Base-by-base conservation (phyloP, 2,888 invertebrate genomes). In the Caenorhabditis afra region DNA sequence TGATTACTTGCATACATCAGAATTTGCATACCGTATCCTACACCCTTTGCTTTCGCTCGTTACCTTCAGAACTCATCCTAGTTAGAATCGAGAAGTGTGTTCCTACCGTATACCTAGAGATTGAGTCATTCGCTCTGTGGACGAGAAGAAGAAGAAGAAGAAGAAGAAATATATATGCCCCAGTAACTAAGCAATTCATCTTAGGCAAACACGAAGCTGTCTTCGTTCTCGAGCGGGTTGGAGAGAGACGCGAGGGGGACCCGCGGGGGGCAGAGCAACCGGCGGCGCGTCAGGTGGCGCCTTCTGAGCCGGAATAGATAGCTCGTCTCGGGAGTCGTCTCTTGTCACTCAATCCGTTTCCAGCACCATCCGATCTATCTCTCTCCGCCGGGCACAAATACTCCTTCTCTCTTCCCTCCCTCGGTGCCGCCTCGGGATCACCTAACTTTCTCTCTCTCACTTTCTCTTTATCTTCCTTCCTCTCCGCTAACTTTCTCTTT, bases 341-440 rank as follows among this genome's bases (percentile, higher is more conserved):
- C 62, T 73, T 73, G 73, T 73, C 73, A 73, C 73, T 73, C 73
- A 73, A 73, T 73, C 73, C 52, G 73, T 73, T 73, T 73, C 73
- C 73, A 64, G 73, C 73, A 50, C 58, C 45, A 29, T 29, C 29
- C 35, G n/a, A 14, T 53, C 29, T 29, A 1, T 29, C 44, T 58
- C 44, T 44, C 41, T 12, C 12, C 23, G n/a, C n/a, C n/a, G n/a
- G 44, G 20, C 45, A 7, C 41, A 41, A 45, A 41, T 45, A 39
- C 41, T 22, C 22, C 47, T 47, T 49, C 16, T 35, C 35, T 47
- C 47, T 18, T 47, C 3, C 10, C 47, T 47, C 16, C 16, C 37
- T n/a, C 23, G 23, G 29, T 29, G 29, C 52, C 52, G 52, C 52
- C 49, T 52, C 52, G 7, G 41, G 53, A 47, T 57, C 66, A 35